Base-by-base conservation (phyloP, 1,140 invertebrate species). In the Odontomachus brunneus region DNA sequence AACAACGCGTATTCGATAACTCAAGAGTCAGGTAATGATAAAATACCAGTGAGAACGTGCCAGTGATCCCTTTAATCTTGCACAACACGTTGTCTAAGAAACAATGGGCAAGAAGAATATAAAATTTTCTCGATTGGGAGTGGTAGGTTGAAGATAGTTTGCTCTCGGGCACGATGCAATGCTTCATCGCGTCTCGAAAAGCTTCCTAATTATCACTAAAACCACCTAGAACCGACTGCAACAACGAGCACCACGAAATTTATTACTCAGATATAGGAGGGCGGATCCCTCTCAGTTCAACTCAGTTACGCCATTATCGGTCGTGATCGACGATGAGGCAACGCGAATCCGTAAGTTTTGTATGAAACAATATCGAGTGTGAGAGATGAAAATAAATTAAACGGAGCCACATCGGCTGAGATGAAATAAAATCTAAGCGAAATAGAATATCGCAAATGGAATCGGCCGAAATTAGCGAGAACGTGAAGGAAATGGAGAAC, bases 121-220 rank as follows among this genome's bases (percentile, higher is more conserved):
- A 82, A 85, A 86, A 85, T 69, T 38, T 26, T 67, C 53, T 26
- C 73, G 62, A 85, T 85, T 66, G 78, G 74, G 83, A 84, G 66
- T 51, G 72, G 72, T 17, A 14, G 72, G n/a, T 72, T 26, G 74
- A 72, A 67, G 44, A 71, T 60, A 67, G 65, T 55, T 53, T 49
- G 22, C 51, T 53, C 17, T 17, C 29, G 51, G 14, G 29, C 22
- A 51, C 76, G 83, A 85, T 74, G 48, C 72, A 57, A 72, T 78
- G 71, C 33, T 78, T 78, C 51, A 83, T 51, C 71, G 66, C 17
- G 71, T 38, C 38, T 44, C 5, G 59, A 87, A 85, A 83, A 66
- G 24, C 65, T 49, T 29, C 71, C 72, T 86, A 87, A 87, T 87
- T 87, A 87, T 86, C 66, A 57, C n/a, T 83, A 67, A 78, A 76